A percentile compares a stretch with the other conserved stretches of the same genome.
Evolutionary conservation across 2,888 invertebrate genomes (phyloP).

Genomic region (Cantharis flavilabris): DNA sequence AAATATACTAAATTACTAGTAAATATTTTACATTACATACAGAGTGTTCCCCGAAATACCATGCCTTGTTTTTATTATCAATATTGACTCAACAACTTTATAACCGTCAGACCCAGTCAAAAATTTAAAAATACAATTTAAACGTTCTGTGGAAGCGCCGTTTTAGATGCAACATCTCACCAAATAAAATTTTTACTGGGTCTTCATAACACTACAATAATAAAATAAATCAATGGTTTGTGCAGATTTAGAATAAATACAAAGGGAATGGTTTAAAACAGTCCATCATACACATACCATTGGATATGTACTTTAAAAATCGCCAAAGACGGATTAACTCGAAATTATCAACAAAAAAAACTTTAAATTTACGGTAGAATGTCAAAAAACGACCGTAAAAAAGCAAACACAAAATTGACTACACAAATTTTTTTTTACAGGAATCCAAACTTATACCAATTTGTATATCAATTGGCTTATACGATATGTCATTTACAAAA

Average conservation of each 20-base stretch:
- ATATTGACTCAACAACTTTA: constrained; percentile 23
- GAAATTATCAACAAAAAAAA: background rate
- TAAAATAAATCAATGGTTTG: background rate
- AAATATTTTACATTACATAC: constrained; percentile 25
- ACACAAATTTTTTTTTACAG: background rate
- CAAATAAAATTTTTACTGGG: background rate
- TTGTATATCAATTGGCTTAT: background rate
- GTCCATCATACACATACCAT: background rate
- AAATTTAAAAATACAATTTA: background rate
- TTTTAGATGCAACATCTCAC: too few species aligned
- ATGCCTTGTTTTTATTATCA: constrained; percentile 35
- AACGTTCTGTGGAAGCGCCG: background rate
- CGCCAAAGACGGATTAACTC: background rate
- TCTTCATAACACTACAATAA: background rate
- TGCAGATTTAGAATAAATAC: background rate
- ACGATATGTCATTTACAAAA: background rate
- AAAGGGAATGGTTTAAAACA: background rate
- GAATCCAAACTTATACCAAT: background rate
- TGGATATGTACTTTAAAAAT: background rate
- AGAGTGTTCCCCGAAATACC: constrained; percentile 40
- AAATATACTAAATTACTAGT: constrained; percentile 12
- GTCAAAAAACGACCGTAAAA: background rate
- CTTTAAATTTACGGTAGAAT: background rate
- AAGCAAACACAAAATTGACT: background rate
- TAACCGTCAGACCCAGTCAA: background rate